Evolutionary conservation across 2,113 vertebrate species (phyloP), one percentile per base, ranked within the genome.

Genomic region (Neotragus moschatus): DNA sequence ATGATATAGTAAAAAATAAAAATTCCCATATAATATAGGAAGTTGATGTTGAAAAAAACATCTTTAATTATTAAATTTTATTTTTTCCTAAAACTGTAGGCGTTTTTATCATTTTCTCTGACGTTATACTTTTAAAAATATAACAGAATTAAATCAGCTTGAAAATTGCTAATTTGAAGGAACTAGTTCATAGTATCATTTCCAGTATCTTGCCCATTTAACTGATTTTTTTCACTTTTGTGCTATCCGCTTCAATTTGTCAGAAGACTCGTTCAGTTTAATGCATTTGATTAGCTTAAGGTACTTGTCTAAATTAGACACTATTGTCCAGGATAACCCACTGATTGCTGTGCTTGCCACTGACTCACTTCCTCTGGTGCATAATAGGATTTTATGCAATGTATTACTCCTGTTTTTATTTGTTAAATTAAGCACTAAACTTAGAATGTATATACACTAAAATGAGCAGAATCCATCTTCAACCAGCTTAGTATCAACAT

Each of bases 251-350:
- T 97, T 11, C 30, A 84, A 7, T 85, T 43, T 92, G 28, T 61
- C 75, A 77, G 80, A 96, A 58, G 36, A 90, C 61, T 49, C 6
- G 5, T 47, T 97, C 84, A 36, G 14, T 84, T 90, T 97, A 97
- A 84, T 92, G 84, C 16, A 13, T 91, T 96, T 96, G 90, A 97
- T 97, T 96, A 96, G 51, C 28, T 87, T 84, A 73, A 87, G 45
- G 73, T 86, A 85, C 88, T 98, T 97, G 61, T 94, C 63, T 94
- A 55, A 94, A 84, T 92, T 95, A 95, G 93, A 92, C 81, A 84
- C 88, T 90, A 60, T 53, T 88, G 55, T 94, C 66, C 79, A 89
- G 60, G 47, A 66, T 96, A 86, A 60, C 28, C 36, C 39, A 89
- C 17, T 97, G 81, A 88, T 90, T 19, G 33, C 88, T 61, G 13